Base-by-base conservation (phyloP, 1,140 invertebrate genomes). In the Platyscapa corneri region DNA sequence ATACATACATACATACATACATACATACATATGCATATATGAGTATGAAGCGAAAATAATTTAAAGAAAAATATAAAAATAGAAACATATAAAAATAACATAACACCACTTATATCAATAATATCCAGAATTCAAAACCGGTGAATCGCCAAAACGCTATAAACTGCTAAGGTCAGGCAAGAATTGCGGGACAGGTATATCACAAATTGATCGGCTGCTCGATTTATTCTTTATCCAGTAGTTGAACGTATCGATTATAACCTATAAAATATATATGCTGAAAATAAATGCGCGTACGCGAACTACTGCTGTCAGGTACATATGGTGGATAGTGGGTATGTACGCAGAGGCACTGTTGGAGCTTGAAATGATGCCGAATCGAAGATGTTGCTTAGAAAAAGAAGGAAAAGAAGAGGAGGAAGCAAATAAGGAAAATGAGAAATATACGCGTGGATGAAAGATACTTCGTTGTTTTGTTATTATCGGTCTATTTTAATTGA, bases 191-290 rank as follows among this genome's bases (percentile, higher is more conserved):
- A 53, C 46, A 42, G 14, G 53, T 72, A 27, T 74, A 70, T 83
- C 37, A 87, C 88, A 49, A 79, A 89, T 88, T 65, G 67, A 87
- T 87, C 87, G 87, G 86, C 87, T 89, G 77, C 88, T 88, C 87
- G 87, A 86, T n/a, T n/a, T n/a, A n/a, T n/a, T n/a, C 83, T 80
- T 80, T 75, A 80, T 80, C 83, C 77, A 77, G 85, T 87, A 88
- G 86, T 83, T 83, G 87, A 88, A 87, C 87, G 87, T 89, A 82
- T 88, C 87, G 76, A 86, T 90, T 87, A 90, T 89, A 87, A 89
- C 88, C 90, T 90, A 91, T 88, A 91, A 88, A 89, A 27, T 67
- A 80, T 42, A 75, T 70, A 75, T 76, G 30, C 8, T 32, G 70
- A 84, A 53, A 86, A 39, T 34, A 86, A 46, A 87, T 88, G 88